Percentiles rank a stretch among this genome's conserved stretches.
Conservation (phyloP, 1,140 invertebrate species). For the Drosophila pseudoananassae region DNA sequence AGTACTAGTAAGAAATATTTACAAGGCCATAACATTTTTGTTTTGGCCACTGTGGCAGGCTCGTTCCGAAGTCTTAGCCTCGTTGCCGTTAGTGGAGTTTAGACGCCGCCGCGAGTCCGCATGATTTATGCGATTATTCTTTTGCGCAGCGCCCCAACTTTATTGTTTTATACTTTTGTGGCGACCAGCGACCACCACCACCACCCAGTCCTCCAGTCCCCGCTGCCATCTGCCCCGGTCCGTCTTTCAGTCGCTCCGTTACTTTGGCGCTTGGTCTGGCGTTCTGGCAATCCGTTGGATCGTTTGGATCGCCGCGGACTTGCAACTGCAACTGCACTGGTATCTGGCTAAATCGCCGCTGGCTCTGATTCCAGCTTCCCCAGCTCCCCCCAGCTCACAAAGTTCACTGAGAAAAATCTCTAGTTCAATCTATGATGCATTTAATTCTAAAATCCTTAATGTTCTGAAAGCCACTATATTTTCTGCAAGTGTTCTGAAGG, state of each 20-base stretch:
- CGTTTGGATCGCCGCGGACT: conserved; percentile 25
- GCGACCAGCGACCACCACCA: conserved; percentile 37
- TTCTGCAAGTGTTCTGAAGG: conserved; percentile 2
- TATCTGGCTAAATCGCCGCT: conserved; percentile 60
- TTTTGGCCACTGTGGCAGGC: conserved; percentile 30
- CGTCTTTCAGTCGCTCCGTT: conserved; percentile 11
- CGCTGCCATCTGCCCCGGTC: conserved; percentile 1
- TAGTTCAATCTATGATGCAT: no score
- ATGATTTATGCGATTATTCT: conserved; percentile 83
- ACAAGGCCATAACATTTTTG: neutral
- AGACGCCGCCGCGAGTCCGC: conserved; percentile 74
- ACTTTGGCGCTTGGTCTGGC: conserved; percentile 16
- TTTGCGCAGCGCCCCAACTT: conserved; percentile 75
- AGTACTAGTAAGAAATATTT: neutral
- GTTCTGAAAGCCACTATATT: neutral
- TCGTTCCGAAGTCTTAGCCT: conserved; percentile 8
- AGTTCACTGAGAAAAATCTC: neutral
- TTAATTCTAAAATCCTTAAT: no score
- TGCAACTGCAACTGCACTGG: conserved; percentile 56
- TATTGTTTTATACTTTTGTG: conserved; percentile 81
- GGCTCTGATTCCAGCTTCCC: conserved; percentile 57
- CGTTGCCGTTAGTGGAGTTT: conserved; percentile 32
- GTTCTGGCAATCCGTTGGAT: conserved; percentile 27
- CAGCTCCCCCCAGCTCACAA: conserved; percentile 2
- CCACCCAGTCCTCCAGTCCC: neutral